Evolutionary conservation across 1,140 invertebrate species (phyloP).

Genomic region (Zaprionus nigranus): DNA sequence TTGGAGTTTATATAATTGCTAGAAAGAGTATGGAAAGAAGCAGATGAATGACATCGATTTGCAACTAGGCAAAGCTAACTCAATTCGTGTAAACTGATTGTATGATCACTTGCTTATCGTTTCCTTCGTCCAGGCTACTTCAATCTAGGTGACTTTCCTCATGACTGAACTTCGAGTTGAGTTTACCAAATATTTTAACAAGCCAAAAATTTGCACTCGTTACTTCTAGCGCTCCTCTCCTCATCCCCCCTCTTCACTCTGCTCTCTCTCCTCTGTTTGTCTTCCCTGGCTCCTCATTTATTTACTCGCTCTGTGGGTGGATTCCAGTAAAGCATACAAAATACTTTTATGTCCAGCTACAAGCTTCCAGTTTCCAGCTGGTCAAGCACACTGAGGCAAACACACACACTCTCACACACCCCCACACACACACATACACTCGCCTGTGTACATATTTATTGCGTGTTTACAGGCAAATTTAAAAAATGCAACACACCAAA

Average conservation of each 20-base stretch:
- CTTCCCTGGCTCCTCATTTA: neutral
- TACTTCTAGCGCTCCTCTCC: neutral
- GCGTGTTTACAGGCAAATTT: slow-evolving; percentile 56
- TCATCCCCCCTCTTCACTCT: neutral
- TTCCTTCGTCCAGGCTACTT: neutral
- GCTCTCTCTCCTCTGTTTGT: neutral
- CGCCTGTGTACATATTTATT: slow-evolving; percentile 55
- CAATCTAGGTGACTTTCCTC: neutral
- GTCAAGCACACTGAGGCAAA: neutral
- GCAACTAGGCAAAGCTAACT: neutral
- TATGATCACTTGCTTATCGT: neutral
- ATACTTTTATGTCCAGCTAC: slow-evolving; percentile 31
- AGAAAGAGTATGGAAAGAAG: too few relatives aligned
- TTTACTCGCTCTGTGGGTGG: slow-evolving; percentile 2
- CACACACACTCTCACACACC: slow-evolving; percentile 5
- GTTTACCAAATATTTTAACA: slow-evolving; percentile 6
- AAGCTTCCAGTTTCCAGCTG: slow-evolving; percentile 24
- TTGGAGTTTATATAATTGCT: too few relatives aligned
- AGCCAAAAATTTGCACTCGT: slow-evolving; percentile 6
- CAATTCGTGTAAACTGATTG: neutral
- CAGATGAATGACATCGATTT: too few relatives aligned
- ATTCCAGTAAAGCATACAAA: slow-evolving; percentile 15
- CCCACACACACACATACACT: neutral
- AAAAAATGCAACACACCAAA: slow-evolving; percentile 42
- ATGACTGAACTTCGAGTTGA: neutral